Conservation (phyloP, 2,888 invertebrate genomes). For the Erynnis tages region DNA sequence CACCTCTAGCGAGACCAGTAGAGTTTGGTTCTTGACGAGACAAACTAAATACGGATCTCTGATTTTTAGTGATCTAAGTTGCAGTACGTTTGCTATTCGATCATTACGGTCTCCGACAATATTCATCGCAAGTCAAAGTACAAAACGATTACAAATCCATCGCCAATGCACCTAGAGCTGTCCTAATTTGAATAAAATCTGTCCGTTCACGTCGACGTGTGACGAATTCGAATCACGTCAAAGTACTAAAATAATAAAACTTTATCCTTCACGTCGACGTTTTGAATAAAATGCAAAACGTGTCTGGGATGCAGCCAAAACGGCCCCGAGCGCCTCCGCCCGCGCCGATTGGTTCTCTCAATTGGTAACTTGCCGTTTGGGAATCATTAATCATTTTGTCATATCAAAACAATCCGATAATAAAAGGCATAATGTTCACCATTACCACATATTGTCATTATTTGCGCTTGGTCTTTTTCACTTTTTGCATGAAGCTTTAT, state of each 20-base stretch:
- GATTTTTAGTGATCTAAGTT: too few relatives aligned
- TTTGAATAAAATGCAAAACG: conserved; percentile 80
- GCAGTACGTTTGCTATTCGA: too few relatives aligned
- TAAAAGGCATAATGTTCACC: too few relatives aligned
- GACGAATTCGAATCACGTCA: conserved; percentile 72
- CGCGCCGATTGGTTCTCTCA: conserved; percentile 41
- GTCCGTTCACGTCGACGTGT: conserved; percentile 37
- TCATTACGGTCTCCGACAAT: too few relatives aligned
- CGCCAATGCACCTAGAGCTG: conserved; percentile 11
- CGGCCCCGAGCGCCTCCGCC: conserved; percentile 44
- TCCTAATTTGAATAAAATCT: conserved; percentile 24
- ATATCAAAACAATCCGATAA: conserved; percentile 8
- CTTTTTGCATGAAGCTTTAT: too few relatives aligned
- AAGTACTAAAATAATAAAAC: conserved; percentile 80
- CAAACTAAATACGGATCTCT: too few relatives aligned
- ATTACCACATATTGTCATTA: too few relatives aligned
- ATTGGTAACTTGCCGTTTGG: conserved; percentile 36
- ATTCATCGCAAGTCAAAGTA: too few relatives aligned
- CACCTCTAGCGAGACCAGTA: too few relatives aligned
- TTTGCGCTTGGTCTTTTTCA: too few relatives aligned
- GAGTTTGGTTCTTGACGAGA: too few relatives aligned
- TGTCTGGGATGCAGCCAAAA: conserved; percentile 77
- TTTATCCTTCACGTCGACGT: conserved; percentile 77
- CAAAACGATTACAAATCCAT: conserved; percentile 20
- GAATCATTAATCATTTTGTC: conserved; percentile 24